Conservation (phyloP, 2,797 vertebrate species). For the Scarus forsteni region DNA sequence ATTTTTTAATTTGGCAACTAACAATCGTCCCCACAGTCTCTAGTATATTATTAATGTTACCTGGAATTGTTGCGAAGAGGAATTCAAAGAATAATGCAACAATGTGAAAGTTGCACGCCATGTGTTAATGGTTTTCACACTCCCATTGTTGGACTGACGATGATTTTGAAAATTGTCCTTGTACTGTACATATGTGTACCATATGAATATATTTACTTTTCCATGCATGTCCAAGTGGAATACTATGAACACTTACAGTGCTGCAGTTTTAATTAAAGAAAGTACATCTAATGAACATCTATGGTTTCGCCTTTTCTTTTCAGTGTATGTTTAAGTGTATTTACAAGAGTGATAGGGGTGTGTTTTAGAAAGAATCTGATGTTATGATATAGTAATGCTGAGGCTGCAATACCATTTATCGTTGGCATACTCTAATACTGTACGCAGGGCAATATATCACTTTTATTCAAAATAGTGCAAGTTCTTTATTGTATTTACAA, state of each 20-base stretch:
- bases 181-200: constrained; percentile 88
- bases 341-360: no score
- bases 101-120: constrained; percentile 62
- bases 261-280: constrained; percentile 88
- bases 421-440: no score
- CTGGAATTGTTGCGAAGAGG: constrained; percentile 58
- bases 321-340: no score
- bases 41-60: constrained; percentile 58
- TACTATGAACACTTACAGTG: constrained; percentile 87
- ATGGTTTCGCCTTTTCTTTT: constrained; percentile 21
- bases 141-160: constrained; percentile 80
- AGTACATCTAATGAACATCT: constrained; percentile 71
- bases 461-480: no score
- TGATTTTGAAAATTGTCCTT: constrained; percentile 77
- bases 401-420: no score
- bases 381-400: no score
- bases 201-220: constrained; percentile 90
- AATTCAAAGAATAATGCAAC: constrained; percentile 65
- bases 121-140: constrained; percentile 78
- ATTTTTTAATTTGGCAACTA: constrained; percentile 74
- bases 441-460: no score
- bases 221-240: constrained; percentile 89
- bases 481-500: no score
- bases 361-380: no score
- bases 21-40: constrained; percentile 43